Evolutionary conservation across 2,797 vertebrate genomes (phyloP), one percentile per base, ranked within the genome.

Genomic region (Sebastiscus tertius): DNA sequence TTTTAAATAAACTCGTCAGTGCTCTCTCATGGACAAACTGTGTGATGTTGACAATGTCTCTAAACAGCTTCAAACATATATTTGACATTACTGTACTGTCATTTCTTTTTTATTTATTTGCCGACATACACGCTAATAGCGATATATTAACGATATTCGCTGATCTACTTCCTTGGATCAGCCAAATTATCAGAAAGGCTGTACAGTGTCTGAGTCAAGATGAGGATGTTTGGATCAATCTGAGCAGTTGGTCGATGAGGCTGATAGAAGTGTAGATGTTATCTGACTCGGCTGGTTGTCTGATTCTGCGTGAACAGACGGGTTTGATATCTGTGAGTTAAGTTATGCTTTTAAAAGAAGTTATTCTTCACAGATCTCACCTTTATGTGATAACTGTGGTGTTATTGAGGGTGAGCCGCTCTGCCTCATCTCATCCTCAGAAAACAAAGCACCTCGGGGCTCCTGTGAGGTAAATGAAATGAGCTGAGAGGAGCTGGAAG

Each of bases 401-500:
- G 14, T 36, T 1, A 70, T 27, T 20, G 20, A 8, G 11, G 42
- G 18, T 33, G 65, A 67, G 42, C 12, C 11, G 5, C 36, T 64
- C 18, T 29, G 34, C 36, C 14, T 26, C 42, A 33, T 34, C 16
- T 70, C 34, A 16, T 73, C 33, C 22, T 64, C 26, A 52, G 31
- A 3, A 83, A 70, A 76, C 69, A 3, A 68, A 83, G 13, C 77
- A 29, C n/a, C 64, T 66, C 36, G 0, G 11, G 42, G 27, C 54
- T 73, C 49, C 71, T 33, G 33, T 33, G n/a, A 63, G 49, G 72
- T 55, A 22, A 60, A 81, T 78, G 29, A 55, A 39, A 79, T 86
- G 27, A 67, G 49, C 34, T 27, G 49, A 80, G 39, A 71, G 64
- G 76, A 66, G 49, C 42, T 71, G 67, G 59, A 72, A 54, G 39